Evolutionary conservation across 2,113 vertebrate genomes (phyloP).

Genomic region (Atractosteus spatula): DNA sequence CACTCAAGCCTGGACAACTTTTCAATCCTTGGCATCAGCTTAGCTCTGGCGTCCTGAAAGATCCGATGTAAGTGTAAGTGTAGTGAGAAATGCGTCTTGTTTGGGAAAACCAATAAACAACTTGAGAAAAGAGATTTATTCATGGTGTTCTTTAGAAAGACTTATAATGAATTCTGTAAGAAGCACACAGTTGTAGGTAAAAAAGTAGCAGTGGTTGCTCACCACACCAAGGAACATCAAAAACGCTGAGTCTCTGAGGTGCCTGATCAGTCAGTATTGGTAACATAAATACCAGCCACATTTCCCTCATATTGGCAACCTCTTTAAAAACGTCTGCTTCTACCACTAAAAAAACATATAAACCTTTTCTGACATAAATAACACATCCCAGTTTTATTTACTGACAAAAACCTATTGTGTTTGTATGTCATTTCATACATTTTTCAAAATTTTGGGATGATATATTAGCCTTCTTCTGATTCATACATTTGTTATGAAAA

Average conservation of each 20-base stretch:
- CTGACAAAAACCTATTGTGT: too few species aligned
- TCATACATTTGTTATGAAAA: background rate
- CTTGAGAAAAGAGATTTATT: conserved; percentile 24
- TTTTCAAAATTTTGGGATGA: too few species aligned
- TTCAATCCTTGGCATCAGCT: background rate
- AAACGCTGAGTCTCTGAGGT: conserved; percentile 14
- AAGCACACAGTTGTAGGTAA: conserved; percentile 21
- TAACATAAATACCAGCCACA: background rate
- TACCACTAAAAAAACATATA: background rate
- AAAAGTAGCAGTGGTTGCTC: background rate
- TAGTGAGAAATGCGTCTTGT: background rate
- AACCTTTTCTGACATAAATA: background rate
- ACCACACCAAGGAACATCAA: conserved; percentile 6
- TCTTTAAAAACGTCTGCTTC: background rate
- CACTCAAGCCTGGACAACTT: background rate
- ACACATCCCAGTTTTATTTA: too few species aligned
- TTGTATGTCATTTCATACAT: too few species aligned
- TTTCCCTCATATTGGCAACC: background rate
- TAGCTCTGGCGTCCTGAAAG: background rate
- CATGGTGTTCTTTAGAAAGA: conserved; percentile 8
- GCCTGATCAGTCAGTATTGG: background rate
- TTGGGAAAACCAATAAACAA: conserved; percentile 11
- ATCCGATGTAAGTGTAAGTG: background rate
- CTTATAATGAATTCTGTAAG: conserved; percentile 24
- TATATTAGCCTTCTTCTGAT: background rate